Conservation (phyloP, 1,140 invertebrate species). For the Belonocnema kinseyi region DNA sequence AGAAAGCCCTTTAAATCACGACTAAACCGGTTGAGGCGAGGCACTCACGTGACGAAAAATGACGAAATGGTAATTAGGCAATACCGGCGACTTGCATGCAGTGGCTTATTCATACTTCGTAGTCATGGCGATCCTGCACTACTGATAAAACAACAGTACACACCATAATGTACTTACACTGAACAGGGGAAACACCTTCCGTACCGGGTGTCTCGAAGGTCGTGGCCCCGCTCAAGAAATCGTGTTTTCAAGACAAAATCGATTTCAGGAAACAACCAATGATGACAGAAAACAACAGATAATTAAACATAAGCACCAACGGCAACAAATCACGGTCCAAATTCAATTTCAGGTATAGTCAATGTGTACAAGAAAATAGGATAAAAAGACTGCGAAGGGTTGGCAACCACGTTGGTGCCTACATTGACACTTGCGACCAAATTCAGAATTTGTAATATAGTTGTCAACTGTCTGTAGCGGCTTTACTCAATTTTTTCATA, state of each 20-base stretch:
- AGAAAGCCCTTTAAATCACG: too few relatives aligned
- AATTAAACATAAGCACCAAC: background rate
- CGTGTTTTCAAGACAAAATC: constrained; percentile 21
- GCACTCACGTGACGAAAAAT: constrained; percentile 52
- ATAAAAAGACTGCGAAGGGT: too few relatives aligned
- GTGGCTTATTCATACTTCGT: constrained; percentile 72
- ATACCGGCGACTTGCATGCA: constrained; percentile 54
- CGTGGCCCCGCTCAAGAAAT: constrained; percentile 15
- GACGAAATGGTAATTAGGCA: constrained; percentile 71
- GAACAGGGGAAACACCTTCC: constrained; percentile 66
- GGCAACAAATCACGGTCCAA: background rate
- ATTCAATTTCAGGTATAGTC: background rate
- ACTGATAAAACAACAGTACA: constrained; percentile 75
- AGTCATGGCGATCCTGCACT: constrained; percentile 74
- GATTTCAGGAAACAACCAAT: constrained; percentile 10
- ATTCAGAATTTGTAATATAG: too few relatives aligned
- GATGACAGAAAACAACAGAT: background rate
- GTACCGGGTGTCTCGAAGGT: constrained; percentile 52
- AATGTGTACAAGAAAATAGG: too few relatives aligned
- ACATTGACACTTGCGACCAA: too few relatives aligned
- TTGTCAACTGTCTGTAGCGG: too few relatives aligned
- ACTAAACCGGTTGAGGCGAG: too few relatives aligned
- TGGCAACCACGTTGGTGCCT: too few relatives aligned
- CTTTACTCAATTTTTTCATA: too few relatives aligned
- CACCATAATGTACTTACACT: constrained; percentile 66